phyloP scores from a whole-genome alignment of 2,888 invertebrate genomes.

The Caenorhabditis sp. region DNA sequence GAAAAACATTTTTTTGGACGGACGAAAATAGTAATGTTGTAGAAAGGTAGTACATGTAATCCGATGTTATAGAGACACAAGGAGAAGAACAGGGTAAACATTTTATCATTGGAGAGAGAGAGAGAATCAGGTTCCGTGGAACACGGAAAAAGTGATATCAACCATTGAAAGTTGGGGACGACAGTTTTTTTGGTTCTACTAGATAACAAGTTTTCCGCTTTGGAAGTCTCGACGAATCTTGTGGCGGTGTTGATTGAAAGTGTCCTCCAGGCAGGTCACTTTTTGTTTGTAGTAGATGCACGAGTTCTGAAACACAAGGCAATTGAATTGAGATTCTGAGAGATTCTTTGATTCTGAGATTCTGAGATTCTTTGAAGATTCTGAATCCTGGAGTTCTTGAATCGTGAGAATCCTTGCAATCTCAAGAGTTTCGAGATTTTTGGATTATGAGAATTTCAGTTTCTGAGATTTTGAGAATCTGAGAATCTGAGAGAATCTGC shows the following conservation, averaged over 20 bases:
- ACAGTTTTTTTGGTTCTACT: no score
- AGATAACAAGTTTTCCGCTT: not conserved
- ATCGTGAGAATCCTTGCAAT: not conserved
- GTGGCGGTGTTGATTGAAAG: conserved; percentile 54
- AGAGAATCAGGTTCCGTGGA: not conserved
- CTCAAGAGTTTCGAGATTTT: not conserved
- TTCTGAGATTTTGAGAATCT: not conserved
- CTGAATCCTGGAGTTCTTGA: not conserved
- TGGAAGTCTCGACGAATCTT: conserved; percentile 54
- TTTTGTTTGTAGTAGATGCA: conserved; percentile 66
- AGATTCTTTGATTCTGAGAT: not conserved
- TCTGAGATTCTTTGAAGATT: not conserved
- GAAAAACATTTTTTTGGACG: not conserved
- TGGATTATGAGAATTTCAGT: no score
- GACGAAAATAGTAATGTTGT: conserved; percentile 10
- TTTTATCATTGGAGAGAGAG: not conserved
- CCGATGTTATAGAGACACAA: not conserved
- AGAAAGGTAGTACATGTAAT: not conserved
- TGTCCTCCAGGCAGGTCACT: conserved; percentile 66
- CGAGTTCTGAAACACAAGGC: conserved; percentile 47
- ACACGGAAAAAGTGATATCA: conserved; percentile 15
- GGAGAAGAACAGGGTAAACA: not conserved
- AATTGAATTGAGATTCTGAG: not conserved
- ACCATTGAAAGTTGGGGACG: not conserved
- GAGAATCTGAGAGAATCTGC: not conserved